Base-by-base conservation (phyloP, 2,113 vertebrate genomes). In the Acanthisitta chloris region DNA sequence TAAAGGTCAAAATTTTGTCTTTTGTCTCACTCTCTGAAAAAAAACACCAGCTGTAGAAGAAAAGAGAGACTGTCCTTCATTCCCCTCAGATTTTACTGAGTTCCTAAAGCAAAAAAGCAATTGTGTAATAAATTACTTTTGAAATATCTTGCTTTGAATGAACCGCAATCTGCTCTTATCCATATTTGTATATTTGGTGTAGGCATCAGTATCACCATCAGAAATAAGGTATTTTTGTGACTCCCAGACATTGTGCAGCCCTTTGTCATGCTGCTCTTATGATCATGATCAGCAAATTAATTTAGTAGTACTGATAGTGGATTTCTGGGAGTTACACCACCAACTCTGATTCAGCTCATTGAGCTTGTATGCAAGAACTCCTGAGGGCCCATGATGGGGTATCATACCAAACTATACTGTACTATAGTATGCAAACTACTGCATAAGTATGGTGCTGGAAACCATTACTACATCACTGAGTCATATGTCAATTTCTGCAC, bases 1-100 rank as follows among this genome's bases (percentile, higher is more conserved):
- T 65, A 38, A 90, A 93, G 67, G 82, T 86, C 86, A 81, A 54
- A 69, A 64, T 78, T 94, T 61, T 73, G 29, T 81, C 77, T 87
- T 74, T 82, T 85, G 58, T 90, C n/a, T 88, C 48, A 29, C 17
- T 64, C 5, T 9, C 61, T 72, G 33, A 42, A 90, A 81, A 81
- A 72, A 59, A 46, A 0, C 3, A 28, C 5, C 34, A 36, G 14
- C 33, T 61, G 31, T 3, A 45, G 73, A 76, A 58, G 80, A 66
- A 81, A 77, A 82, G n/a, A 52, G 66, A 3, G 8, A 26, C 31
- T 82, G 29, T 24, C 25, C 4, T 4, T 79, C 17, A 38, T 25
- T 17, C 8, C 7, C 15, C 7, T 90, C 49, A 57, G 42, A 38
- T 85, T 67, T 88, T 7, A 45, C 36, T 38, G 49, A 4, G 1